These are phyloP conservation scores for Melangyna quadrimaculata DNA, from an alignment of 2,888 invertebrate species.

Conservation along the genomic window DNA sequence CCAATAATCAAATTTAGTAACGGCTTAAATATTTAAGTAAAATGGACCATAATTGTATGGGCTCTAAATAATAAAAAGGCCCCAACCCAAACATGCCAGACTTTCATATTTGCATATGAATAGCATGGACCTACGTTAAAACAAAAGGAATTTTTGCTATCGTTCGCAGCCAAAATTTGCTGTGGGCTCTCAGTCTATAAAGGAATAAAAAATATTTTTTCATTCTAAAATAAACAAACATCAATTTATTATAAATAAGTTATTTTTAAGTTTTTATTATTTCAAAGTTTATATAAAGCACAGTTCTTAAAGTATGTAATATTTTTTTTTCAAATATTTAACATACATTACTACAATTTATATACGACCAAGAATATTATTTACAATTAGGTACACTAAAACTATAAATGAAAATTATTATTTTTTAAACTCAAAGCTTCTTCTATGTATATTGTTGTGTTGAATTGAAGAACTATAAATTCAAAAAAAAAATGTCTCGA, in stretches of 20 bases:
- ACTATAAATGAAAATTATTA: constrained; percentile 23
- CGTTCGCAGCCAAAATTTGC: too few relatives aligned
- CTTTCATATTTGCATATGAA: too few relatives aligned
- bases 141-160: too few relatives aligned
- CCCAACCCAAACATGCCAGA: too few relatives aligned
- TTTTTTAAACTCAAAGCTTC: background rate
- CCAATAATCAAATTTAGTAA: too few relatives aligned
- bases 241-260: constrained; percentile 54
- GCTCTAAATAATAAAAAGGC: too few relatives aligned
- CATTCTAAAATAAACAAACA: background rate
- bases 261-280: constrained; percentile 44
- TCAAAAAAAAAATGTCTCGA: background rate
- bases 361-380: constrained; percentile 61
- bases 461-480: background rate
- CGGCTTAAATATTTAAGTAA: too few relatives aligned
- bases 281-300: constrained; percentile 47
- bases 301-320: constrained; percentile 49
- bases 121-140: too few relatives aligned
- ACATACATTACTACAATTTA: constrained; percentile 28
- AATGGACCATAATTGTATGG: too few relatives aligned
- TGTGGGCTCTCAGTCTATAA: too few relatives aligned
- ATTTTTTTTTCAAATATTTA: constrained; percentile 12
- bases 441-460: too few relatives aligned
- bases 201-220: too few relatives aligned
- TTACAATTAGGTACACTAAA: constrained; percentile 61